A percentile compares a stretch with the other conserved stretches of the same genome.
Evolutionary conservation across 2,797 vertebrate species (phyloP).

Genomic region (Rhadinocentrus ornatus): DNA sequence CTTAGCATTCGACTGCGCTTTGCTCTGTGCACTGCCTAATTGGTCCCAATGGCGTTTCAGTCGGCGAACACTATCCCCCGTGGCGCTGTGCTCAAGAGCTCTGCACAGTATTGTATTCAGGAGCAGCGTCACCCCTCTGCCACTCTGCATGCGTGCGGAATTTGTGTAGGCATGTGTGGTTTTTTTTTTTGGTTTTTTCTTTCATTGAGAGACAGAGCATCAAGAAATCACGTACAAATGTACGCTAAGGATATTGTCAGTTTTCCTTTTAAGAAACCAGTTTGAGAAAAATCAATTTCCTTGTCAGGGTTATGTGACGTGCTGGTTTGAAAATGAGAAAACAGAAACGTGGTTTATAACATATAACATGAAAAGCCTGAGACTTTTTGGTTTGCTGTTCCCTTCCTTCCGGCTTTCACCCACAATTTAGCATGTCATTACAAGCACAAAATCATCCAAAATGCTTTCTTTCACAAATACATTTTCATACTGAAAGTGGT

Average conservation of each 20-base stretch:
- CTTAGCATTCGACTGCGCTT: constrained; percentile 45
- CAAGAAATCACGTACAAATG: constrained; percentile 12
- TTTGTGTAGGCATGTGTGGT: constrained; percentile 18
- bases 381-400: background rate
- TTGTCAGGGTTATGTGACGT: background rate
- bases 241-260: constrained; percentile 17
- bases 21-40: constrained; percentile 67
- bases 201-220: constrained; percentile 27
- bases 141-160: constrained; percentile 23
- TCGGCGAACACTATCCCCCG: constrained; percentile 51
- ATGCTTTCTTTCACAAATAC: background rate
- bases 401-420: background rate
- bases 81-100: constrained; percentile 57
- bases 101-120: constrained; percentile 41
- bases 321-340: constrained; percentile 8
- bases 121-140: constrained; percentile 42
- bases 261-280: constrained; percentile 12
- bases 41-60: constrained; percentile 76
- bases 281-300: background rate
- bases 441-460: constrained; percentile 5
- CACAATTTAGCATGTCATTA: constrained; percentile 1
- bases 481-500: background rate
- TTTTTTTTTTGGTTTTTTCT: background rate
- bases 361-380: background rate
- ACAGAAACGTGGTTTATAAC: background rate